Evolutionary conservation across 2,888 invertebrate species (phyloP).

Genomic region (Machimus rusticus): DNA sequence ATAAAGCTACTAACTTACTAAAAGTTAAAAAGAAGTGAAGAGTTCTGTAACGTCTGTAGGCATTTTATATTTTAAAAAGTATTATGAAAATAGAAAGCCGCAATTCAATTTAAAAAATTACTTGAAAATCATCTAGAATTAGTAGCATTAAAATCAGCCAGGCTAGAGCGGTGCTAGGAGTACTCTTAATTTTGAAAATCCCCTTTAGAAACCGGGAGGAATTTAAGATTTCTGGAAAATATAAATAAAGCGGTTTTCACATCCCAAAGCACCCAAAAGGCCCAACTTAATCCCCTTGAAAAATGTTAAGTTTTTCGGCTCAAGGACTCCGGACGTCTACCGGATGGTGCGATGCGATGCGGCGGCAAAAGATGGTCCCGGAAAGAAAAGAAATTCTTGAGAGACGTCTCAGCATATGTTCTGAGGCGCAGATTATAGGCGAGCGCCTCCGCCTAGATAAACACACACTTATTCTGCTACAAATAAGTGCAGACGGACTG

Average conservation of each 20-base stretch:
- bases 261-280: neutral
- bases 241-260: neutral
- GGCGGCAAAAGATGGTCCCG: neutral
- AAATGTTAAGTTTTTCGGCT: neutral
- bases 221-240: neutral
- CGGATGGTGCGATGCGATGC: neutral
- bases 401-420: conserved; percentile 14
- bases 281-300: neutral
- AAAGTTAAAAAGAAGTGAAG: too few relatives aligned
- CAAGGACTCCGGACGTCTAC: neutral
- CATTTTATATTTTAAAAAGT: too few relatives aligned
- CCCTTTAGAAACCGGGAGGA: neutral
- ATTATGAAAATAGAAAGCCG: too few relatives aligned
- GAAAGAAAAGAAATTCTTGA: neutral
- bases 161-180: neutral
- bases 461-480: conserved; percentile 7
- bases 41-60: too few relatives aligned
- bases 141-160: neutral
- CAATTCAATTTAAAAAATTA: neutral
- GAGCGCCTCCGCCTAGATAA: neutral
- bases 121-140: neutral
- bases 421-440: conserved; percentile 13
- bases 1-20: too few relatives aligned
- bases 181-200: neutral
- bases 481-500: conserved; percentile 25